phyloP scores from a whole-genome alignment of 2,888 invertebrate genomes.

The Apoda limacodes region DNA sequence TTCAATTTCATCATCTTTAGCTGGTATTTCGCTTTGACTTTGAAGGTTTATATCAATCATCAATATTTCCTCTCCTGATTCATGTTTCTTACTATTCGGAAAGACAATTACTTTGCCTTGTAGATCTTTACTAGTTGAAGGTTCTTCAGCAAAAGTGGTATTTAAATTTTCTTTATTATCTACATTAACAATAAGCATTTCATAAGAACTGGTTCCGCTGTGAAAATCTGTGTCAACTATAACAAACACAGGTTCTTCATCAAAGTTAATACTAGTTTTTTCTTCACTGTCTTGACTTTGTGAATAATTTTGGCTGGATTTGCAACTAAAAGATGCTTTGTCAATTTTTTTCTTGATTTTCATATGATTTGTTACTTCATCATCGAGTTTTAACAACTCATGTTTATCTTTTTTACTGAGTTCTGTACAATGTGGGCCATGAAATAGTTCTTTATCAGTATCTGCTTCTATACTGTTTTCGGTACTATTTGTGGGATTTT shows the following conservation, averaged over 20 bases:
- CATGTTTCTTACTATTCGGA: conserved; percentile 22
- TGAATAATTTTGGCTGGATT: too few relatives aligned
- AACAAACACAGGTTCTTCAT: conserved; percentile 32
- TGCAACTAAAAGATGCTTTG: too few relatives aligned
- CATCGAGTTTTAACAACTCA: too few relatives aligned
- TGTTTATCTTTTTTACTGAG: too few relatives aligned
- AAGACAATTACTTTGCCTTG: conserved; percentile 16
- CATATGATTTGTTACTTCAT: too few relatives aligned
- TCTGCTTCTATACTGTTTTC: too few relatives aligned
- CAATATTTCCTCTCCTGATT: conserved; percentile 32
- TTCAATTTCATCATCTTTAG: conserved; percentile 26
- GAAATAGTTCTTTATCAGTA: too few relatives aligned
- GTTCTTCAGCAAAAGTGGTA: conserved; percentile 24
- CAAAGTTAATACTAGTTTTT: too few relatives aligned
- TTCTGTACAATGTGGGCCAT: too few relatives aligned
- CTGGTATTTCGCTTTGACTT: conserved; percentile 31
- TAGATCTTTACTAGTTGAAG: conserved; percentile 33
- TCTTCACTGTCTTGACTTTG: too few relatives aligned
- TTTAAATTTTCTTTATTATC: conserved; percentile 23
- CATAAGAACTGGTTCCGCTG: conserved; percentile 31
- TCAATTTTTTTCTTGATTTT: conserved; percentile 21
- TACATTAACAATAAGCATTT: conserved; percentile 27
- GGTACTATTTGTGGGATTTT: too few relatives aligned
- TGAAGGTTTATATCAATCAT: conserved; percentile 37
- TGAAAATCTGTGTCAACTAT: conserved; percentile 32